Evolutionary conservation across 2,797 vertebrate species (phyloP).

Genomic region (Molossus alvarezi): DNA sequence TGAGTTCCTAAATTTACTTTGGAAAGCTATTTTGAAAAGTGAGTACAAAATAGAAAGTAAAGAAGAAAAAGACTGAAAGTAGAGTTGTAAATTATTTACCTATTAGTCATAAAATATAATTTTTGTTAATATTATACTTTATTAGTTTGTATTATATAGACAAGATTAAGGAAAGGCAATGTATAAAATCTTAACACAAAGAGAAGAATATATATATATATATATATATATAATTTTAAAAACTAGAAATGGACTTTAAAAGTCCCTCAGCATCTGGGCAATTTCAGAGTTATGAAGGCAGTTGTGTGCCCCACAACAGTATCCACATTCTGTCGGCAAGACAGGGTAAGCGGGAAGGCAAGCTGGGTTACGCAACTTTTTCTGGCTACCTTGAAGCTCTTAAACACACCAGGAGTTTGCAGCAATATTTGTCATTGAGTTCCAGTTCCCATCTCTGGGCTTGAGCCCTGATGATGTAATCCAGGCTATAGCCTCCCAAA

Average conservation of each 20-base stretch:
- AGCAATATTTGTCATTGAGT: not conserved
- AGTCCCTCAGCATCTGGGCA: not conserved
- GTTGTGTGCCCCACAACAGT: not conserved
- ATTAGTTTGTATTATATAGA: conserved; percentile 48
- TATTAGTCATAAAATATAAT: conserved; percentile 31
- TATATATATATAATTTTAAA: not conserved
- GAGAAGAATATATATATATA: not conserved
- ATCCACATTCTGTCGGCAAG: not conserved
- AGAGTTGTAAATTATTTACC: conserved; percentile 18
- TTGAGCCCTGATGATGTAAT: not conserved
- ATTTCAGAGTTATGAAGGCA: conserved; percentile 1
- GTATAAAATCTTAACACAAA: conserved; percentile 26
- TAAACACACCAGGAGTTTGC: not conserved
- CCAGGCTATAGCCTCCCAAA: not conserved
- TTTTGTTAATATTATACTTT: conserved; percentile 15
- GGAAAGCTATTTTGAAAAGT: conserved; percentile 62
- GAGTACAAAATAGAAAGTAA: conserved; percentile 22
- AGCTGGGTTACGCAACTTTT: not conserved
- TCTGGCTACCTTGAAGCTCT: conserved; percentile 19
- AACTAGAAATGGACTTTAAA: conserved; percentile 9
- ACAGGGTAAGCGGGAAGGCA: not conserved
- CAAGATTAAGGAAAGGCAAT: conserved; percentile 36
- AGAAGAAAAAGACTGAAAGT: not conserved
- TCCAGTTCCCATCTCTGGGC: not conserved
- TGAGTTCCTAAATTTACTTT: conserved; percentile 42